These are phyloP conservation scores for Elymnias hypermnestra DNA, from an alignment of 1,140 invertebrate species.

Conservation along the genomic window DNA sequence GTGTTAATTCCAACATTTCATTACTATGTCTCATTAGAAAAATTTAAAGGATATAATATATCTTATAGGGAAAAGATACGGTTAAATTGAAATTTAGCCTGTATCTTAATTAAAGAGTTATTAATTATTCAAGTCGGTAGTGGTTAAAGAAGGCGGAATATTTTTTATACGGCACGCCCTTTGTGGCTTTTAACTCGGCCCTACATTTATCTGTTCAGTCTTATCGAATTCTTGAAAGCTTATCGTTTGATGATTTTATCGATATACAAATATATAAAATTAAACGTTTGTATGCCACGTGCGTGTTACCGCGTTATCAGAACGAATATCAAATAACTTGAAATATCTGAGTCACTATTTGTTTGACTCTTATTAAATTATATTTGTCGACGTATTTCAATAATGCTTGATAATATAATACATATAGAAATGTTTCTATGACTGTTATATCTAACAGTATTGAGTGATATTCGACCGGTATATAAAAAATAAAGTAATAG, in stretches of 20 bases:
- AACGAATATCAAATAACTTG: background rate
- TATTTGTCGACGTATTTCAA: no score
- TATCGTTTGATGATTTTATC: constrained; percentile 9
- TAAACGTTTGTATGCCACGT: background rate
- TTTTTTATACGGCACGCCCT: constrained; percentile 47
- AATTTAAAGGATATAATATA: no score
- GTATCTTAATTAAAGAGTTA: constrained; percentile 63
- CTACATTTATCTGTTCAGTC: constrained; percentile 30
- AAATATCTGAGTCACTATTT: background rate
- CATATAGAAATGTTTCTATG: no score
- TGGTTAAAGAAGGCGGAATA: constrained; percentile 60
- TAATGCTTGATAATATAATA: no score
- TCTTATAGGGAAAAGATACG: no score
- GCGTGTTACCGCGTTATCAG: background rate
- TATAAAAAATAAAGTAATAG: no score
- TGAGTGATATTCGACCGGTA: no score
- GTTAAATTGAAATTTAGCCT: constrained; percentile 32
- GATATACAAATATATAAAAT: background rate
- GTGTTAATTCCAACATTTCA: no score
- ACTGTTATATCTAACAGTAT: no score
- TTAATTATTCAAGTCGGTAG: constrained; percentile 55
- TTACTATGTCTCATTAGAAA: no score
- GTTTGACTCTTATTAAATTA: no score
- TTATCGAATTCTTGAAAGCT: constrained; percentile 1
- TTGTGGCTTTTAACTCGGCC: constrained; percentile 29